Evolutionary conservation across 2,797 vertebrate species (phyloP).

Genomic region (Enteromius mattozi): DNA sequence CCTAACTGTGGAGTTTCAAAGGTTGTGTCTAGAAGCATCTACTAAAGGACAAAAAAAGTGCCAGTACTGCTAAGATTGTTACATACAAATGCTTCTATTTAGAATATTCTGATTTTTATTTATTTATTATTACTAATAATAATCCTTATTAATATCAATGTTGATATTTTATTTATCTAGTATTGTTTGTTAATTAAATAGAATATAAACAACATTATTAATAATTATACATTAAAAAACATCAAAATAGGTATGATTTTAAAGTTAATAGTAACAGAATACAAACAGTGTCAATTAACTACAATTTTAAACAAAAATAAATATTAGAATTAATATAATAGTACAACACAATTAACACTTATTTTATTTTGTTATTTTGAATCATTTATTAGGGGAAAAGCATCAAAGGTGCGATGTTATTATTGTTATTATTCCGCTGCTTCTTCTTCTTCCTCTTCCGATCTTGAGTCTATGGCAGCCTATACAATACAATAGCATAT

Average conservation of each 20-base stretch:
- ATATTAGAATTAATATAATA: neutral
- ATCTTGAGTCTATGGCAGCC: no score
- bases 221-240: neutral
- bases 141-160: neutral
- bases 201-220: neutral
- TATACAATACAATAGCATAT: no score
- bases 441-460: no score
- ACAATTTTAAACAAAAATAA: no score
- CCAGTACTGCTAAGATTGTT: neutral
- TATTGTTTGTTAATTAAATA: neutral
- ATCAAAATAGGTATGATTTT: neutral
- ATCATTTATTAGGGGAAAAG: no score
- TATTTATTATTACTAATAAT: neutral
- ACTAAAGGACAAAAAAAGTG: neutral
- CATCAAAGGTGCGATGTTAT: no score
- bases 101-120: neutral
- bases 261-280: neutral
- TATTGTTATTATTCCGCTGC: no score
- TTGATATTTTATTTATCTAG: neutral
- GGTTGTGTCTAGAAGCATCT: neutral
- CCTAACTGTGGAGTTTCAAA: neutral
- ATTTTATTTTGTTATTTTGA: no score
- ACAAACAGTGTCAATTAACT: neutral
- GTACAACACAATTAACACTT: neutral
- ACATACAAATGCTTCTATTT: neutral